Base-by-base conservation (phyloP, 2,888 invertebrate genomes). In the Leucoma salicis region DNA sequence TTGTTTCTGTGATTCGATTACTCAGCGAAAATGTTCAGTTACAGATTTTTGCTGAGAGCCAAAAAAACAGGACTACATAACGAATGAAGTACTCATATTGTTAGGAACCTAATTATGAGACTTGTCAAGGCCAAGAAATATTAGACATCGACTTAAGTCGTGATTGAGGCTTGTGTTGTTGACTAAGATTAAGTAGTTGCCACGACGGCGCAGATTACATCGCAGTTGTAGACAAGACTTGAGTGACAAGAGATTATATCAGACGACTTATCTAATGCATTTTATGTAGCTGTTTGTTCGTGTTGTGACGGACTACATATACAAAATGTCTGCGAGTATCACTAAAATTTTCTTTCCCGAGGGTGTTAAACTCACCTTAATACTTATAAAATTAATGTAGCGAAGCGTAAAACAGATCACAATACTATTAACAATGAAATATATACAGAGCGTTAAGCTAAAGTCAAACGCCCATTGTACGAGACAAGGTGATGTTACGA, bases 401-500 rank as follows among this genome's bases (percentile, higher is more conserved):
- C 57, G 61, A 66, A 53, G 57, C 67, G 62, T 60, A 52, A 61
- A 66, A 69, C 61, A 53, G 60, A 62, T 64, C 61, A 56, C 59
- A 63, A 55, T 52, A 39, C 42, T 49, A 61, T 42, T 60, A 66
- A 70, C 69, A 74, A 70, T 70, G 64, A 63, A 71, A 61, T 66
- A 61, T 66, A 66, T 65, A 64, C 62, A 61, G 68, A 69, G 65
- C 67, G 67, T 65, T 70, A 66, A 69, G 63, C 53, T 53, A 35
- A 46, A 53, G 55, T 66, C 58, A 57, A 51, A 39, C 48, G 56
- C 46, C 70, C 53, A 77, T 81, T 79, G 76, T 79, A 53, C 44
- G 52, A 50, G 46, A 63, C 81, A 80, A 82, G 82, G 82, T 81
- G 68, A 79, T 57, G 52, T 81, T 81, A 67, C 70, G 72, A 78